Evolutionary conservation across 2,113 vertebrate species (phyloP).

Genomic region (Isurus oxyrinchus): DNA sequence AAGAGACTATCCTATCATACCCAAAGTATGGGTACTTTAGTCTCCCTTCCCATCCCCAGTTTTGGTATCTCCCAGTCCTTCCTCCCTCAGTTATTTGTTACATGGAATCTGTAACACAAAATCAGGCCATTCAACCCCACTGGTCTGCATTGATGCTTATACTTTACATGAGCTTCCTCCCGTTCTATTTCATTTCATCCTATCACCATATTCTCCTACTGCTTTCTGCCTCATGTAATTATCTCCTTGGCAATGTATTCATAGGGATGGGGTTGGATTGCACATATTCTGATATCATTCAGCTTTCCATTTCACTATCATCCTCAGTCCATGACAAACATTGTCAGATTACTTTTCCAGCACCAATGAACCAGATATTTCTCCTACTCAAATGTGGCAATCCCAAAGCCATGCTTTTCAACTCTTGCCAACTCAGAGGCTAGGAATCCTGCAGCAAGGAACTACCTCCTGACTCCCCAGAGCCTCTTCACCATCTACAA

Average conservation of each 20-base stretch:
- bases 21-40: background rate
- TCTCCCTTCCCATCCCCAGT: background rate
- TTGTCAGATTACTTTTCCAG: background rate
- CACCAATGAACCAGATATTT: background rate
- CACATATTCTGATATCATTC: background rate
- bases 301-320: background rate
- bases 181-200: background rate
- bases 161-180: background rate
- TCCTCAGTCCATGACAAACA: background rate
- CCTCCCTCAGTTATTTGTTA: background rate
- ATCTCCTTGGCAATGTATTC: background rate
- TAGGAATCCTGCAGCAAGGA: no score
- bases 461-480: no score
- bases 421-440: background rate
- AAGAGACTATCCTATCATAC: background rate
- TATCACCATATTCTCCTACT: background rate
- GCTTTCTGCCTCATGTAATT: background rate
- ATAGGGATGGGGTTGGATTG: background rate
- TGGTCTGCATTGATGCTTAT: background rate
- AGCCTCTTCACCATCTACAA: no score
- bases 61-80: background rate
- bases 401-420: background rate
- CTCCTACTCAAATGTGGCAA: background rate
- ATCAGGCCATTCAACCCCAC: background rate
- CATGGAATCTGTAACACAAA: background rate